Evolutionary conservation across 2,888 invertebrate genomes (phyloP), one percentile per base, ranked within the genome.

Genomic region (Bellardia pandia): DNA sequence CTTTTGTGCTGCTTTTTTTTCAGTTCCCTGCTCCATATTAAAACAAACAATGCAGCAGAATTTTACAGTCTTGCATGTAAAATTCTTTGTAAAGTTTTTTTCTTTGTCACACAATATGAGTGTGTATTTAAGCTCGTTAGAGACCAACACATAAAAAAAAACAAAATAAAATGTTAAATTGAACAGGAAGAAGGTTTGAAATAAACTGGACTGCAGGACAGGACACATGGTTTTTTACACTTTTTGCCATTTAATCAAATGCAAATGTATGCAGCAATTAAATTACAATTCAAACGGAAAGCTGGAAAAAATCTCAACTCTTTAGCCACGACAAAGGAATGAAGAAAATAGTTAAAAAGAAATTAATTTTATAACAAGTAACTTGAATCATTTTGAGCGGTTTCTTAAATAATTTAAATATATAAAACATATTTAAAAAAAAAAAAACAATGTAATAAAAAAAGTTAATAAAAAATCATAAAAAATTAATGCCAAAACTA

Each of bases 211-310:
- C 58, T 37, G 37, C 53, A 75, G 3, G 51, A 68, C 53, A 60
- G 42, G 62, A 16, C 56, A 56, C 56, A 48, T 33, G 3, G 4
- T 66, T 71, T 56, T 56, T 33, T 56, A 68, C 3, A 48, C 16
- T 71, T 37, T 16, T 53, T 23, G 13, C 2, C 16, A 53, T n/a
- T 71, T 53, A 56, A 81, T 53, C 37, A 45, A 23, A 16, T 56
- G 58, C 69, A 60, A 71, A 51, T n/a, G 48, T 56, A 74, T 56
- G 81, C 56, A 69, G 48, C 69, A 81, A 74, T 81, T 66, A 66
- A 90, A 91, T 90, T 89, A 89, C 88, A 91, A 88, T 89, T 86
- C 88, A 89, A 85, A 89, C 88, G 66, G 81, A 77, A 33, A 30
- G 7, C 9, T 23, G 45, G 48, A 30, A 16, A 68, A 23, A 68